Base-by-base conservation (phyloP, 2,113 vertebrate genomes). In the Ia io region DNA sequence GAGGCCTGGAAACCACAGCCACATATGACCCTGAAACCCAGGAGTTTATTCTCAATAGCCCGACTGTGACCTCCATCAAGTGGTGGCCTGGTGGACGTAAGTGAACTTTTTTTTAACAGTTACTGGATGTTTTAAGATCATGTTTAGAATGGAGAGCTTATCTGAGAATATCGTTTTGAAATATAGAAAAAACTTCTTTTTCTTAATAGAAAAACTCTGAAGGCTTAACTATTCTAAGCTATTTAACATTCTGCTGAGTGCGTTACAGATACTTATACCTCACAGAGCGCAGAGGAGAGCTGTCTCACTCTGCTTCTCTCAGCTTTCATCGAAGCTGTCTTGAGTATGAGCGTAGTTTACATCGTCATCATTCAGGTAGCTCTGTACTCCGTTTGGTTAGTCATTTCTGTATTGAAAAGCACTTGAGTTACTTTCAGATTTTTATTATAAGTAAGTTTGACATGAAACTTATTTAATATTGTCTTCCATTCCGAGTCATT, bases 61-160 rank as follows among this genome's bases (percentile, higher is more conserved):
- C 99, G 56, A 99, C 99, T 1, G 98, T 99, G 97, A 99, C 99
- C 93, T 99, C 99, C 91, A 99, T 99, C 96, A 99, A 99, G 95
- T 99, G 99, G 99, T 99, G 99, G 99, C 99, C 99, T 16, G 99
- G 99, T 84, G 99, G 99, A 97, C 98, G 99, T 99, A 98, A 99
- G 99, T 99, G 88, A 69, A 53, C 22, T 73, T 84, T 74, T 76
- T 2, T 74, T 76, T 2, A 30, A 35, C 84, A 67, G 59, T 84
- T 83, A 1, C 56, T 87, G 23, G 22, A 32, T 84, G 13, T 77
- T 80, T 80, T 7, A 82, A 93, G 25, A 6, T 59, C 70, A 2
- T 79, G 28, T 95, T 85, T 71, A n/a, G 18, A 42, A 77, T 73
- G 28, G 80, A 56, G 51, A 80, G 5, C 2, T 40, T 67, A 22